Percentiles rank a stretch among this genome's conserved stretches.
Conservation (phyloP, 53 echinoderm and acorn worm genomes). For the Holothuria leucospilota region DNA sequence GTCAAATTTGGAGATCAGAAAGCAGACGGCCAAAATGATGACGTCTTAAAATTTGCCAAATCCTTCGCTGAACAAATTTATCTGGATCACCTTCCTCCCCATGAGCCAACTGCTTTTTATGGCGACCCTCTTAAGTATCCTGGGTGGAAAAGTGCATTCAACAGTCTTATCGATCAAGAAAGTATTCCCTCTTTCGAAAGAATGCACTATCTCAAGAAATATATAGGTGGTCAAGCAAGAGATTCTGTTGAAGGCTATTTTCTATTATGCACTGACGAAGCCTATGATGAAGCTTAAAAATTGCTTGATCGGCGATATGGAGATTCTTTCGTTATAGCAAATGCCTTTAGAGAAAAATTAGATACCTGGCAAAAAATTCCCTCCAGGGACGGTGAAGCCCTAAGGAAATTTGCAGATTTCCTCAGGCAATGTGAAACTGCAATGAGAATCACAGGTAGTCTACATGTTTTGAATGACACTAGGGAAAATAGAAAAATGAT, state of each 20-base stretch:
- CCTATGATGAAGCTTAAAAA: conserved; percentile 38
- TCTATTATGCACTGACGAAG: conserved; percentile 35
- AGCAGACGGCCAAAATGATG: background rate
- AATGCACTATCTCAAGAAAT: conserved; percentile 65
- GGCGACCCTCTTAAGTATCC: conserved; percentile 67
- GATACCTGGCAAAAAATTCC: conserved; percentile 51
- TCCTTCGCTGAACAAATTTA: conserved; percentile 19
- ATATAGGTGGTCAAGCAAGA: conserved; percentile 65
- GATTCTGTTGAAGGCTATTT: conserved; percentile 65
- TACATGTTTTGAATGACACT: conserved; percentile 62
- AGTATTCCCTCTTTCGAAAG: conserved; percentile 46
- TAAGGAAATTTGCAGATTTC: conserved; percentile 51
- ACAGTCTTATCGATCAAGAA: conserved; percentile 56
- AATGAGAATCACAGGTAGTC: too few species aligned
- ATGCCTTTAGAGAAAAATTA: conserved; percentile 48
- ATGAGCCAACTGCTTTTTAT: conserved; percentile 62
- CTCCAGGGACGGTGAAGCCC: conserved; percentile 39
- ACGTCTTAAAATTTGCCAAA: conserved; percentile 16
- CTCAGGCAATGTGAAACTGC: conserved; percentile 57
- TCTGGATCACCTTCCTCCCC: conserved; percentile 54
- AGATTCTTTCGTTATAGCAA: conserved; percentile 34
- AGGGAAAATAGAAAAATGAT: conserved; percentile 61
- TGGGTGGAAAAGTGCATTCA: conserved; percentile 62
- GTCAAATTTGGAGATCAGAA: background rate
- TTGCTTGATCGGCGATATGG: conserved; percentile 43